Evolutionary conservation across 2,113 vertebrate species (phyloP), one percentile per base, ranked within the genome.

Genomic region (Colistium nudipinnis): DNA sequence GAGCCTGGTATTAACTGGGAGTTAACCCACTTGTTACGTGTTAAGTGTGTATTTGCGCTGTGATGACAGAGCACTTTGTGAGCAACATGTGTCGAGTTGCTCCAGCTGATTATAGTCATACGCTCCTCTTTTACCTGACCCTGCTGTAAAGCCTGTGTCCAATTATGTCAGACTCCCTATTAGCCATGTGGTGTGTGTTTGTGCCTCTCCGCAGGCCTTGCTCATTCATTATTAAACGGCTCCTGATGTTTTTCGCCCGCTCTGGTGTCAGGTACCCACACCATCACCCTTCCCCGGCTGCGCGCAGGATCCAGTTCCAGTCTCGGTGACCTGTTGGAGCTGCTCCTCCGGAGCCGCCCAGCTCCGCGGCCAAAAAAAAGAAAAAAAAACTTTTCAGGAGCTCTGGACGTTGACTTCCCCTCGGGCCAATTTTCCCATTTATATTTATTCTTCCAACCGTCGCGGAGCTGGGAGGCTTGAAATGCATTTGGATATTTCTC

Each of bases 201-300:
- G 78, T 51, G 22, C 41, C 39, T 68, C 67, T 66, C 61, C 43
- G 17, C 39, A 47, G 63, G 63, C 64, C 52, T 68, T 4, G 43
- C 72, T 88, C 80, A 77, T 89, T 80, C 86, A 90, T 86, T 90
- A 90, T 91, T 90, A 72, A 89, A 69, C 71, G 81, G 80, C 75
- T 87, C 81, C 62, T 81, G 76, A 64, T 86, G 83, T 72, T 82
- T 62, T 64, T 64, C 39, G 65, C 60, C 45, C 45, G 70, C 76
- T 69, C 70, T 1, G 86, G 86, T 91, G 71, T 91, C 90, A 78
- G 74, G 74, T 89, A 81, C 79, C 59, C 62, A 35, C 56, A 27
- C 45, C 19, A 47, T 82, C 76, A n/a, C 48, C 66, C 76, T 74
- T 68, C 75, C 47, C 59, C 55, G 68, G 25, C 62, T 53, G 64